phyloP scores from a whole-genome alignment of 2,113 vertebrate species.

The Oncorhynchus masou region DNA sequence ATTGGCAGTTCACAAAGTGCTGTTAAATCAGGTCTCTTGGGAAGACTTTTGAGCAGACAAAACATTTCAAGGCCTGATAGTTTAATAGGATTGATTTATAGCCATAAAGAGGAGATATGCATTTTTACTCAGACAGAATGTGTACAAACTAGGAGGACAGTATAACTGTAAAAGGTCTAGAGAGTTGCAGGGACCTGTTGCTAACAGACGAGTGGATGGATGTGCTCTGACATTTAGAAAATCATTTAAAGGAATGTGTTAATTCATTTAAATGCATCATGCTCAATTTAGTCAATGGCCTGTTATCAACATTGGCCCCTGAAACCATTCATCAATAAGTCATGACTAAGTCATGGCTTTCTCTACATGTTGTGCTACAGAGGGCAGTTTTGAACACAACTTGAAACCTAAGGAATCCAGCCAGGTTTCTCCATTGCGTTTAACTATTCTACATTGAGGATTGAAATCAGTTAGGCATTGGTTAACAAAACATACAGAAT shows the following conservation, averaged over 20 bases:
- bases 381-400: constrained; percentile 32
- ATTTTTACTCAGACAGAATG: not conserved
- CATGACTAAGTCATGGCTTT: not conserved
- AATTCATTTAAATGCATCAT: not conserved
- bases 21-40: too few species aligned
- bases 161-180: constrained; percentile 38
- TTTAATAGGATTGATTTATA: not conserved
- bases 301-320: constrained; percentile 38
- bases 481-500: not conserved
- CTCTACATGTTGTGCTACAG: not conserved
- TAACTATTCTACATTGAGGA: constrained; percentile 21
- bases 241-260: not conserved
- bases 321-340: constrained; percentile 31
- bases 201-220: constrained; percentile 27
- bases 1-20: not conserved
- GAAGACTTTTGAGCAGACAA: not conserved
- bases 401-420: constrained; percentile 64
- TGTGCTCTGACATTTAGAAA: not conserved
- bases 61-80: not conserved
- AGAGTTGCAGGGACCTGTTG: constrained; percentile 41
- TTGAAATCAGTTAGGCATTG: constrained; percentile 35
- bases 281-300: constrained; percentile 10
- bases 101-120: not conserved
- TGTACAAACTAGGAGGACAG: constrained; percentile 47
- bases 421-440: constrained; percentile 57